phyloP scores from a whole-genome alignment of 2,113 vertebrate genomes.

The Grammomys surdaster region DNA sequence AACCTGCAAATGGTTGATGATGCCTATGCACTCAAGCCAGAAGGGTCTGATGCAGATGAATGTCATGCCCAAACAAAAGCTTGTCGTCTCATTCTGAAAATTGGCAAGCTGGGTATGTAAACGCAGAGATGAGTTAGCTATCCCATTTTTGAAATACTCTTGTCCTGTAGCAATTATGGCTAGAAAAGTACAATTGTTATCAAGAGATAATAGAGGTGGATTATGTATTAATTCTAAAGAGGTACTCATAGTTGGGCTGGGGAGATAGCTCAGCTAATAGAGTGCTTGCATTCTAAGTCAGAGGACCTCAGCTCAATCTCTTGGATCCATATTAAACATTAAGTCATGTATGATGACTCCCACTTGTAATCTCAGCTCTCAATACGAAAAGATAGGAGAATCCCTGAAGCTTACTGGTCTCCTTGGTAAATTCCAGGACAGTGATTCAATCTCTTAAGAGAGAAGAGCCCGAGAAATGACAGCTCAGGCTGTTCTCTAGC shows the following conservation, averaged over 20 bases:
- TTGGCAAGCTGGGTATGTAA: background rate
- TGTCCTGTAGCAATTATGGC: background rate
- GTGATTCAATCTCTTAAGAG: background rate
- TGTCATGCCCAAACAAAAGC: background rate
- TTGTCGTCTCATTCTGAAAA: background rate
- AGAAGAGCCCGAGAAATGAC: too few species aligned
- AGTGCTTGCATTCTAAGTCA: background rate
- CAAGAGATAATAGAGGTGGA: background rate
- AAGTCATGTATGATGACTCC: background rate
- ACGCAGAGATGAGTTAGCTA: background rate
- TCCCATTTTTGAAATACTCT: background rate
- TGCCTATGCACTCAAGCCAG: background rate
- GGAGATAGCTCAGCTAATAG: background rate
- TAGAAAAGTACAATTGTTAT: slow-evolving; percentile 33
- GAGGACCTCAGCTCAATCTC: background rate
- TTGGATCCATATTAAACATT: background rate
- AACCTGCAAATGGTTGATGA: background rate
- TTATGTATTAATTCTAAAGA: background rate
- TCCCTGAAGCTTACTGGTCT: background rate
- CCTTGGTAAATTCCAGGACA: background rate
- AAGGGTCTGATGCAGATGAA: background rate
- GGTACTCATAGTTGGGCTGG: background rate
- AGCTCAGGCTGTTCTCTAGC: background rate
- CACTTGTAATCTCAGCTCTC: background rate
- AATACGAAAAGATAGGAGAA: too few species aligned